Evolutionary conservation across 1,140 invertebrate genomes (phyloP).

Genomic region (Helicorthomorpha holstii): DNA sequence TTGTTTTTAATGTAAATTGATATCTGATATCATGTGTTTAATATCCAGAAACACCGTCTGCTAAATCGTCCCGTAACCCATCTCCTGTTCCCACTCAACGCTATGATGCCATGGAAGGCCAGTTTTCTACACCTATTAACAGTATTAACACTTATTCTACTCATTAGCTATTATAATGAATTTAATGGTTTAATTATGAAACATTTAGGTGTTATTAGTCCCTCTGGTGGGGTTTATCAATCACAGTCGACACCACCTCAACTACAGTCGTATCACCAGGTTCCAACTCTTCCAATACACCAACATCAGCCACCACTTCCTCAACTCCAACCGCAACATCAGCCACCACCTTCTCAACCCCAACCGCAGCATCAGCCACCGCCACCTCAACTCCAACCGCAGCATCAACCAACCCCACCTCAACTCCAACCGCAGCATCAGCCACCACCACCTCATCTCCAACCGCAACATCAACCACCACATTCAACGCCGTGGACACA

Average conservation of each 20-base stretch:
- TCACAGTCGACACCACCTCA: background rate
- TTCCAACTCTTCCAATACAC: background rate
- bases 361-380: slow-evolving; percentile 2
- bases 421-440: background rate
- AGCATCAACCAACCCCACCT: background rate
- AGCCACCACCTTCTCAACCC: slow-evolving; percentile 2
- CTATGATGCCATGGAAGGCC: slow-evolving; percentile 29
- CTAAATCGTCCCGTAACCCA: slow-evolving; percentile 25
- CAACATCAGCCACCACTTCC: background rate
- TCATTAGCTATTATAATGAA: background rate
- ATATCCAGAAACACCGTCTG: slow-evolving; percentile 23
- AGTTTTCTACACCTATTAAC: slow-evolving; percentile 17
- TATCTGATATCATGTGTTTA: too few relatives aligned
- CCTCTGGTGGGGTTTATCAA: background rate
- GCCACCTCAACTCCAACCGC: slow-evolving; percentile 2
- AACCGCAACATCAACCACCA: slow-evolving; percentile 1
- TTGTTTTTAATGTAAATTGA: too few relatives aligned
- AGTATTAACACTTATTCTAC: too few relatives aligned
- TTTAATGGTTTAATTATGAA: background rate
- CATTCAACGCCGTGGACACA: background rate
- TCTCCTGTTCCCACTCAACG: slow-evolving; percentile 23
- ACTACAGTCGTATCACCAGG: background rate
- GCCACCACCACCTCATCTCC: background rate
- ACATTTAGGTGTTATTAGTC: background rate
- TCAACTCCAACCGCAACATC: background rate